Conservation (phyloP, 2,113 vertebrate genomes). For the Cygnus atratus region DNA sequence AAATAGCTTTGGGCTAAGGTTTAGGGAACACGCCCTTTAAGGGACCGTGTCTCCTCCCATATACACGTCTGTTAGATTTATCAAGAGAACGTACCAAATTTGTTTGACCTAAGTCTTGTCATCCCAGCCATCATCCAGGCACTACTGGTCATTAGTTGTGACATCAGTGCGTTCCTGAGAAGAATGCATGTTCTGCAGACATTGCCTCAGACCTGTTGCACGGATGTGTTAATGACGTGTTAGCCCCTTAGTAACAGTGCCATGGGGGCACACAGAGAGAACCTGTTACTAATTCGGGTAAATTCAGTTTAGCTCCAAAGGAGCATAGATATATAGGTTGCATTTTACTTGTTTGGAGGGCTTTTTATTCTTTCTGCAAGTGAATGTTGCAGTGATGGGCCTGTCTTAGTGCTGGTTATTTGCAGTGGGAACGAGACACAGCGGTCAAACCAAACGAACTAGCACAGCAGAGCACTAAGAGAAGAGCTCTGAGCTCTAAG, state of each 20-base stretch:
- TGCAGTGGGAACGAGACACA: neutral
- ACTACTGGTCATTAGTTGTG: neutral
- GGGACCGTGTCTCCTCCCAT: neutral
- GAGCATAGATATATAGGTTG: neutral
- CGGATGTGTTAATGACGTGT: neutral
- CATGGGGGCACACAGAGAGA: neutral
- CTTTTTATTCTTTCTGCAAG: neutral
- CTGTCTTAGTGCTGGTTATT: neutral
- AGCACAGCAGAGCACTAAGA: neutral
- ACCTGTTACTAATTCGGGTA: neutral
- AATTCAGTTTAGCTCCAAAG: neutral
- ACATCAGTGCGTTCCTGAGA: neutral
- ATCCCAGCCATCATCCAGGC: neutral
- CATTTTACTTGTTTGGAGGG: neutral
- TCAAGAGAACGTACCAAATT: neutral
- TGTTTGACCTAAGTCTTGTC: neutral
- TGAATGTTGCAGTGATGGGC: neutral
- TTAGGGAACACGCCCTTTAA: neutral
- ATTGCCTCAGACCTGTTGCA: neutral
- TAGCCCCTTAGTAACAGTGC: neutral
- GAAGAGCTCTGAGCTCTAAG: neutral
- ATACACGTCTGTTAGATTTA: neutral
- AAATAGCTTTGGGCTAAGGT: neutral
- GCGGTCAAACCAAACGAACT: neutral
- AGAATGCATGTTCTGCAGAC: neutral